These are phyloP conservation scores for Prionailurus bengalensis DNA, from an alignment of 2,113 vertebrate genomes.

Conservation along the genomic window DNA sequence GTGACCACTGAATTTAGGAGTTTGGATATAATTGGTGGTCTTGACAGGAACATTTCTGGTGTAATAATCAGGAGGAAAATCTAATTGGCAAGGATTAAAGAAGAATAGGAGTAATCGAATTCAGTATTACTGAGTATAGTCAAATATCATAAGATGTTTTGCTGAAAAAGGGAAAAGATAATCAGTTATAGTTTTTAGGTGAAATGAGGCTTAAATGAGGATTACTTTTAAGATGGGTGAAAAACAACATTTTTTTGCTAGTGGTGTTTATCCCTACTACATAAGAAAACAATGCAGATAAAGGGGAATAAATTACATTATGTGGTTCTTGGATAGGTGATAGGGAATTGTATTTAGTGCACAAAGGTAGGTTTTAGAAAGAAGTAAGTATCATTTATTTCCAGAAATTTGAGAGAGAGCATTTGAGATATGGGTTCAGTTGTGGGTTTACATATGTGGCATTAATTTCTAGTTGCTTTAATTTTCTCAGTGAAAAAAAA, in stretches of 20 bases:
- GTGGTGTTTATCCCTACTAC: not conserved
- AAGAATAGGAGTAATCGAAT: not conserved
- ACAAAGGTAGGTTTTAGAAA: not conserved
- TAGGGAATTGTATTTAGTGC: not conserved
- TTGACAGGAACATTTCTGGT: not conserved
- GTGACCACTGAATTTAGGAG: not conserved
- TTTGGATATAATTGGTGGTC: not conserved
- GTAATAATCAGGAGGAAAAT: not conserved
- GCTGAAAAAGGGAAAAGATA: not conserved
- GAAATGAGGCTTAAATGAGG: not conserved
- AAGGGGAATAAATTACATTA: not conserved
- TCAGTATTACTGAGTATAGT: not conserved
- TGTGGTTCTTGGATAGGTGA: not conserved
- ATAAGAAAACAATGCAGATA: not conserved
- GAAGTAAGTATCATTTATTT: not conserved
- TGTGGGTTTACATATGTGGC: not conserved
- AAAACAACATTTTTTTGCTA: not conserved
- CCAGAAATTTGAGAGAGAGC: not conserved
- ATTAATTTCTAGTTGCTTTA: not conserved
- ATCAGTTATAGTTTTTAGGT: not conserved
- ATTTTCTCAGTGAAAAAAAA: conserved; percentile 23
- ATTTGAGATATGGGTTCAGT: not conserved
- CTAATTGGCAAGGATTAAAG: not conserved
- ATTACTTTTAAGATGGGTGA: not conserved
- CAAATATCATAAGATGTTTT: not conserved